Evolutionary conservation across 2,797 vertebrate genomes (phyloP).

Genomic region (Spinus olivaceus): DNA sequence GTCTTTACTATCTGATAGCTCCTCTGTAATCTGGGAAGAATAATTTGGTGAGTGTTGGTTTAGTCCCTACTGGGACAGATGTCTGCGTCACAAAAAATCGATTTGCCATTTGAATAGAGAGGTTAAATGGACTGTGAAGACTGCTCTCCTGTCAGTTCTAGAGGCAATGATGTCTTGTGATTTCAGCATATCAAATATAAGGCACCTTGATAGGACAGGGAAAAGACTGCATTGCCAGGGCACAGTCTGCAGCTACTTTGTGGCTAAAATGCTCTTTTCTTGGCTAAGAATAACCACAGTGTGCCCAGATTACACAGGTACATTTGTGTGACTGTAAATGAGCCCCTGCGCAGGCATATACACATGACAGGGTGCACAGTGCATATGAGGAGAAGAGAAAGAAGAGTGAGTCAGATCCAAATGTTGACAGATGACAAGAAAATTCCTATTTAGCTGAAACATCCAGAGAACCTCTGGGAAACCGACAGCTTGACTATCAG

Average conservation of each 20-base stretch:
- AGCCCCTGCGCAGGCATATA: fast-evolving
- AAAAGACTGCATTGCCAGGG: not conserved
- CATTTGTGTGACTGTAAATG: not conserved
- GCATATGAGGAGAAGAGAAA: not conserved
- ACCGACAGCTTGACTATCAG: conserved; percentile 4
- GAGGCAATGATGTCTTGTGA: not conserved
- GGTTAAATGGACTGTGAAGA: conserved; percentile 61
- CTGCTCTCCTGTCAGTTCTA: conserved; percentile 21
- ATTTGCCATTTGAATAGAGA: conserved; percentile 35
- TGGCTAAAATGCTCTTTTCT: not conserved
- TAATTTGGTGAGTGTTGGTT: conserved; percentile 45
- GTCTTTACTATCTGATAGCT: conserved; percentile 13
- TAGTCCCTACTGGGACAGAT: conserved; percentile 38
- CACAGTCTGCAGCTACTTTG: not conserved
- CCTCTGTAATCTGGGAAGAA: conserved; percentile 31
- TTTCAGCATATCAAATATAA: conserved; percentile 13
- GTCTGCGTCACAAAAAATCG: conserved; percentile 24
- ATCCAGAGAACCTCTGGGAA: not conserved
- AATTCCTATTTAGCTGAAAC: conserved; percentile 2
- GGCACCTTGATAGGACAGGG: not conserved
- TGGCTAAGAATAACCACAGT: not conserved
- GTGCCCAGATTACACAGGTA: not conserved
- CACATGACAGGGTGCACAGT: not conserved
- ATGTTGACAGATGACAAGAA: not conserved
- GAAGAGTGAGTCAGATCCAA: not conserved